Conservation (phyloP, 1,140 invertebrate species). For the Magallana angulata region DNA sequence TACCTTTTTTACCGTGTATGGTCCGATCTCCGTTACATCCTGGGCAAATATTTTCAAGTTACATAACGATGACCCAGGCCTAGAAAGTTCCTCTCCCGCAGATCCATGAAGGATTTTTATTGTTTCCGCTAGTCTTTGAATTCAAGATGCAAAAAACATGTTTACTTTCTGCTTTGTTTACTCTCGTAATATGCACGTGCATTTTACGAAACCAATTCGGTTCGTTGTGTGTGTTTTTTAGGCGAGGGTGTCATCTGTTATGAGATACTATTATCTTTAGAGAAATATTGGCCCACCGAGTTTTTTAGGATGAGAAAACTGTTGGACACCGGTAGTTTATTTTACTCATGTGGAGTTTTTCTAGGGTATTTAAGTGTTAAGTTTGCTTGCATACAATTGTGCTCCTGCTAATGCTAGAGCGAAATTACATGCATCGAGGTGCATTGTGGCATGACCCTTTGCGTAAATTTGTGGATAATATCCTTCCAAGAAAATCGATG, state of each 20-base stretch:
- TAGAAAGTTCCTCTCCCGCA: slow-evolving; percentile 2
- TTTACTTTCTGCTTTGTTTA: slow-evolving; percentile 35
- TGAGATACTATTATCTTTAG: slow-evolving; percentile 26
- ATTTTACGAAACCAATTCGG: slow-evolving; percentile 27
- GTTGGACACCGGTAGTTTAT: background rate
- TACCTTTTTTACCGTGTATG: background rate
- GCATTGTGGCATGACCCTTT: slow-evolving; percentile 16
- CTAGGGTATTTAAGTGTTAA: slow-evolving; percentile 17
- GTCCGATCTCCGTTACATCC: background rate
- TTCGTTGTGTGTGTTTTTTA: slow-evolving; percentile 1
- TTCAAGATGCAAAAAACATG: slow-evolving; percentile 34
- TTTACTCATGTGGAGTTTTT: slow-evolving; percentile 18
- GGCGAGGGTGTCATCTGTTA: slow-evolving; percentile 1
- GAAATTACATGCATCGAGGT: slow-evolving; percentile 33
- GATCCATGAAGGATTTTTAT: slow-evolving; percentile 26
- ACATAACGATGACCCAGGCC: background rate
- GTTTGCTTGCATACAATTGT: slow-evolving; percentile 31
- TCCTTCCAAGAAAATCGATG: background rate
- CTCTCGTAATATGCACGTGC: slow-evolving; percentile 32
- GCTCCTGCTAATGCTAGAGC: slow-evolving; percentile 19
- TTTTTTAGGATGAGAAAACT: background rate
- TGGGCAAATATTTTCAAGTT: background rate
- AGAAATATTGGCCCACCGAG: background rate
- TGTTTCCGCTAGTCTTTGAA: slow-evolving; percentile 20
- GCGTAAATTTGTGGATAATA: slow-evolving; percentile 33